Evolutionary conservation across 2,797 vertebrate genomes (phyloP).

Genomic region (Steatocranus sp.): DNA sequence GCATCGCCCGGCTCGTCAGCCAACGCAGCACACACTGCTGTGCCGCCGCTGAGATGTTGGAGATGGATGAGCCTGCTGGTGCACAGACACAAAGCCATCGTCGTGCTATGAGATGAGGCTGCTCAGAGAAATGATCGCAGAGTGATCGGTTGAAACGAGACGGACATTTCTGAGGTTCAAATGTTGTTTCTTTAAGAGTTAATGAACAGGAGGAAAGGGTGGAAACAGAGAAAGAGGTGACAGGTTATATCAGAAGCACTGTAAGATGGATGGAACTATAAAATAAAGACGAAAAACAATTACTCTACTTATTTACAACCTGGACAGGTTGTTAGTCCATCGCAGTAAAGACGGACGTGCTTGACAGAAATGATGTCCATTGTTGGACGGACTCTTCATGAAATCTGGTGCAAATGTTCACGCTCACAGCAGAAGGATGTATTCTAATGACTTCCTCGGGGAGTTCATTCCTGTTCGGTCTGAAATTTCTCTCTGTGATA

Average conservation of each 20-base stretch:
- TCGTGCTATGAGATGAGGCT: conserved; percentile 9
- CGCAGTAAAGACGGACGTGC: not conserved
- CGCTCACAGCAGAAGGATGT: not conserved
- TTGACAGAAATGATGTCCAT: not conserved
- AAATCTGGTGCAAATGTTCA: not conserved
- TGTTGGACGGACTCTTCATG: not conserved
- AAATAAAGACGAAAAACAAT: not conserved
- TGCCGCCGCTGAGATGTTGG: not conserved
- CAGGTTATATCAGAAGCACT: not conserved
- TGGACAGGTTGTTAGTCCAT: not conserved
- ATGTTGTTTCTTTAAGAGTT: not conserved
- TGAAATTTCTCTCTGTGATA: not conserved
- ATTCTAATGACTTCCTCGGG: not conserved
- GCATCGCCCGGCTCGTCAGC: not conserved
- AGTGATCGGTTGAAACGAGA: not conserved
- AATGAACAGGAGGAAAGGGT: not conserved
- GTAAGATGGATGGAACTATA: not conserved
- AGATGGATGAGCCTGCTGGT: conserved; percentile 2
- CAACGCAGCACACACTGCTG: not conserved
- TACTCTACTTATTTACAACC: not conserved
- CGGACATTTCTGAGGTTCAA: not conserved
- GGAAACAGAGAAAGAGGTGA: not conserved
- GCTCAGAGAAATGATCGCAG: not conserved
- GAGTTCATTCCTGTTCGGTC: not conserved
- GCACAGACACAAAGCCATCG: conserved; percentile 32